Base-by-base conservation (phyloP, 2,113 vertebrate genomes). In the Laticauda colubrina region DNA sequence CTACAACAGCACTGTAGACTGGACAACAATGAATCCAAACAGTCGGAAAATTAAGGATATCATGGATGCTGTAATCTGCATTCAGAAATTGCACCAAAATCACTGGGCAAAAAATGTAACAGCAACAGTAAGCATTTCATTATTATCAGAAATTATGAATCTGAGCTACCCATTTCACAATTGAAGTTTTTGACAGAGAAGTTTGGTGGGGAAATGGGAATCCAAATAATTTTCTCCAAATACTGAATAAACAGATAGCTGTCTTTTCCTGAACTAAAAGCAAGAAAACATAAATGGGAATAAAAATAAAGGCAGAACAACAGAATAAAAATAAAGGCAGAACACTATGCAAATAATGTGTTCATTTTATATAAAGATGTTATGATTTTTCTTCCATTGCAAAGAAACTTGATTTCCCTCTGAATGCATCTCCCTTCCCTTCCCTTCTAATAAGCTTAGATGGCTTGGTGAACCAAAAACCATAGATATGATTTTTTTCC, bases 361-460 rank as follows among this genome's bases (percentile, higher is more conserved):
- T 55, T 20, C 45, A 39, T 81, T 55, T 89, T 57, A 34, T 23
- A 81, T 10, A 86, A 89, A 26, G 1, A n/a, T 34, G 4, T 55
- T 11, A 69, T 45, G 20, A 26, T 90, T 92, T 91, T 55, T 0
- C 86, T 94, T 96, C 90, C 94, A 0, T 39, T 94, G 92, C 14
- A 21, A 96, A 95, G 69, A n/a, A 39, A 94, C 94, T 92, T 94
- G 92, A 93, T 94, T 96, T 96, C 96, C 81, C 87, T 94, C 90
- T 92, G 92, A 81, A 0, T 23, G 75, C 21, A 69, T 81, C 43
- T 34, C 0, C 87, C 94, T 81, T 81, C 69, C n/a, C 34, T 53
- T 45, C 0, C 90, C 92, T 97, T 97, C 96, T 96, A 93, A 1
- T 91, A 29, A 26, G 34, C 87, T 59, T 59, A 86, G 2, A 1